Percentiles rank a stretch among this genome's conserved stretches.
Evolutionary conservation across 2,113 vertebrate species (phyloP).

Genomic region (Osmerus mordax): DNA sequence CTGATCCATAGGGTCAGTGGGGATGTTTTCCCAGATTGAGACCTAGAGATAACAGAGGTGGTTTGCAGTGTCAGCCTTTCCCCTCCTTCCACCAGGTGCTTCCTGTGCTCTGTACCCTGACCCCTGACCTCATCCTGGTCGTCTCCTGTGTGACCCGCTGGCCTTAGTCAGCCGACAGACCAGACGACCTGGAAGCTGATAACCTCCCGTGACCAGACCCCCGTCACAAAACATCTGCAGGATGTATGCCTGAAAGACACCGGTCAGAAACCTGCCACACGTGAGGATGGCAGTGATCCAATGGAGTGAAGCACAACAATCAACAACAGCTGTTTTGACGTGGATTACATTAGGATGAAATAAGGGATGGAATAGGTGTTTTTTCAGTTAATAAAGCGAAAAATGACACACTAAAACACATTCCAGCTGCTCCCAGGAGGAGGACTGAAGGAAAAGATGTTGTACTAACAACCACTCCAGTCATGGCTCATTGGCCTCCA

Average conservation of each 20-base stretch:
- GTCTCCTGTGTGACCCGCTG: neutral
- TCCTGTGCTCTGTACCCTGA: constrained; percentile 55
- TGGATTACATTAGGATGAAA: neutral
- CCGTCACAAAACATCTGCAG: neutral
- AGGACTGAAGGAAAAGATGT: constrained; percentile 17
- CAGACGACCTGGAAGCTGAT: constrained; percentile 38
- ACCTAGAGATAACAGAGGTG: constrained; percentile 11
- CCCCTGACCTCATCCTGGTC: constrained; percentile 44
- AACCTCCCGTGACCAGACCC: constrained; percentile 19
- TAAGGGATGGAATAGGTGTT: constrained; percentile 10
- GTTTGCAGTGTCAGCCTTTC: constrained; percentile 33
- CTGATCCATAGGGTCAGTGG: neutral
- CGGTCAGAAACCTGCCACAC: constrained; percentile 1
- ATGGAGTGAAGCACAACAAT: neutral
- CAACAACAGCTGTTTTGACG: neutral
- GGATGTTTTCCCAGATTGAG: neutral
- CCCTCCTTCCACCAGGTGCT: constrained; percentile 64
- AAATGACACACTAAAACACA: constrained; percentile 22
- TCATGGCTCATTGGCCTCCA: constrained; percentile 46
- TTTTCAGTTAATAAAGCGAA: constrained; percentile 21
- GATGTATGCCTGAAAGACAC: neutral
- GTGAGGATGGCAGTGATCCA: constrained; percentile 1
- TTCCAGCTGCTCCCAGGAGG: constrained; percentile 16
- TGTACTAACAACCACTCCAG: constrained; percentile 29
- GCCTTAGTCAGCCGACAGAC: constrained; percentile 2